Base-by-base conservation (phyloP, 1,140 invertebrate species). In the Arctopsyche grandis region DNA sequence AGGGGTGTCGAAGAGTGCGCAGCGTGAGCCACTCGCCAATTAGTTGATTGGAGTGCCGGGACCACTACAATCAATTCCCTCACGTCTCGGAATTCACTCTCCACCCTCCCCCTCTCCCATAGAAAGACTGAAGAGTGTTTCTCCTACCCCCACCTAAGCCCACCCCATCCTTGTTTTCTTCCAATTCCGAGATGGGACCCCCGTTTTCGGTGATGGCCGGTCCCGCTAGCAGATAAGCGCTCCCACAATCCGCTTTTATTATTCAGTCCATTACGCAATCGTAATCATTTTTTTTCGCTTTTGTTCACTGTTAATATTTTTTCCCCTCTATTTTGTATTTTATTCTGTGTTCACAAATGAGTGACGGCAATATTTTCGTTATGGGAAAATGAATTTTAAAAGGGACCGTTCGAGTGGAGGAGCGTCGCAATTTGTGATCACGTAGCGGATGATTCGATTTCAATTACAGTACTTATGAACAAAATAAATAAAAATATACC, bases 21-120 rank as follows among this genome's bases (percentile, higher is more conserved):
- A 16, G 26, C n/a, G n/a, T n/a, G n/a, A n/a, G n/a, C n/a, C 9
- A 46, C 21, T 46, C 29, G 52, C 74, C 74, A 76, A 76, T 76
- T 76, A 76, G 74, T 63, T 76, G 74, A 76, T 76, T 76, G 74
- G 74, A 76, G 74, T 58, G 26, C 74, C 29, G 74, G 74, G 74
- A 76, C 74, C 52, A 43, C 74, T 63, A 76, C 74, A 76, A 76
- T 76, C 74, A 76, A 76, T 76, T 76, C 56, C 26, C 74, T 9
- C 43, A 38, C 74, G 70, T 74, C 70, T 74, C 43, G 70, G 46
- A 52, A 48, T 74, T 16, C 44, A 29, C 69, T 44, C 69, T 12
- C 14, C 26, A 29, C 69, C 14, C 26, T 7, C 9, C 69, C 69
- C 69, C 69, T 9, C 5, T 12, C 10, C 48, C 48, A 14, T 1